Evolutionary conservation across 2,888 invertebrate genomes (phyloP).

Genomic region (Blastobasis adustella): DNA sequence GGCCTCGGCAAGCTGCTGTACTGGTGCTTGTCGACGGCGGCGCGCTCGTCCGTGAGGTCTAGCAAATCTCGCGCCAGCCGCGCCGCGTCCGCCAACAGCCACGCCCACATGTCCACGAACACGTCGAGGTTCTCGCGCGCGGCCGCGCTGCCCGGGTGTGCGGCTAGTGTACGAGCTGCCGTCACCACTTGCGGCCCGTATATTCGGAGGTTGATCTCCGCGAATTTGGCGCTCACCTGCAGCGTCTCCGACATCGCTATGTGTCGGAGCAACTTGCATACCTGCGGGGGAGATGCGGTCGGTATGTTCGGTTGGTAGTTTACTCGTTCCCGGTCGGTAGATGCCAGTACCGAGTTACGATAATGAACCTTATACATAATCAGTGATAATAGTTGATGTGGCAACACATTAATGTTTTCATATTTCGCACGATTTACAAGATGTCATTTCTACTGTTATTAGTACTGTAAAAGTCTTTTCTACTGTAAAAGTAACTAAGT

Average conservation of each 20-base stretch:
- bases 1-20: constrained; percentile 96
- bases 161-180: constrained; percentile 93
- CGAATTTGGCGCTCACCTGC: constrained; percentile 96
- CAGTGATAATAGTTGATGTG: too few relatives aligned
- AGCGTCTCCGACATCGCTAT: constrained; percentile 95
- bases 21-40: constrained; percentile 65
- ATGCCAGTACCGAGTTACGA: too few relatives aligned
- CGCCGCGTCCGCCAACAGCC: constrained; percentile 93
- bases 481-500: not conserved
- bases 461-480: not conserved
- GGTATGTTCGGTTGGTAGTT: too few relatives aligned
- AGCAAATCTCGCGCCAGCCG: constrained; percentile 92
- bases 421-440: not conserved
- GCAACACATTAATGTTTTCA: not conserved
- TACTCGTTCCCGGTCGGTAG: too few relatives aligned
- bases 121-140: constrained; percentile 98
- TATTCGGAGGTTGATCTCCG: constrained; percentile 94
- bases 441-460: not conserved
- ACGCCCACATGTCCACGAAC: constrained; percentile 96
- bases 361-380: too few relatives aligned
- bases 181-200: constrained; percentile 96
- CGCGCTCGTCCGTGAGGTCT: constrained; percentile 79
- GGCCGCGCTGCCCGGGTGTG: constrained; percentile 94
- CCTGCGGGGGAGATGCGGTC: constrained; percentile 68
- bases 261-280: constrained; percentile 96